A percentile compares a stretch with the other conserved stretches of the same genome.
phyloP scores from a whole-genome alignment of 2,797 vertebrate species.

The Apogon talboti region DNA sequence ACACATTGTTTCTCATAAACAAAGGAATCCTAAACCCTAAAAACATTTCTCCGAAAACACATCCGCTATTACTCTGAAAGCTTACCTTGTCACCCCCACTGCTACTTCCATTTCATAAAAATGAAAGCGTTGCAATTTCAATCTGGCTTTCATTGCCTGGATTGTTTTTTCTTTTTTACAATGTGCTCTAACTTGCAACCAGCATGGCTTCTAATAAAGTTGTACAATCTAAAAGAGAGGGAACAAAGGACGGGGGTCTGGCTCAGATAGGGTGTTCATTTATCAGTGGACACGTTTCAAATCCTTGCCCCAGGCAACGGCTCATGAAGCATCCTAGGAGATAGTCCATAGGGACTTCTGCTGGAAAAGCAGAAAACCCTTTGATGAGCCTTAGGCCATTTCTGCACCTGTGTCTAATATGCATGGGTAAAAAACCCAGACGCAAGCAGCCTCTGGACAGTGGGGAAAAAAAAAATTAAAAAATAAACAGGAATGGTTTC shows the following conservation, averaged over 20 bases:
- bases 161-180: slow-evolving; percentile 36
- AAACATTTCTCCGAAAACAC: slow-evolving; percentile 15
- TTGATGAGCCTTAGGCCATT: slow-evolving; percentile 68
- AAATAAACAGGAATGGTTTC: slow-evolving; percentile 1
- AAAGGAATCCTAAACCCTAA: slow-evolving; percentile 18
- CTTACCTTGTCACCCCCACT: slow-evolving; percentile 25
- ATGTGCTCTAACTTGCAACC: slow-evolving; percentile 47
- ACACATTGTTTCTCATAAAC: slow-evolving; percentile 12
- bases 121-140: slow-evolving; percentile 50
- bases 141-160: slow-evolving; percentile 48
- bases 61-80: slow-evolving; percentile 4
- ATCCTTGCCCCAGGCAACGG: slow-evolving; percentile 70
- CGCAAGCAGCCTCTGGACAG: slow-evolving; percentile 49
- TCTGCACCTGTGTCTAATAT: slow-evolving; percentile 71
- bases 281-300: slow-evolving; percentile 77
- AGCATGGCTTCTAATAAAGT: slow-evolving; percentile 71
- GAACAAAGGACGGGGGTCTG: slow-evolving; percentile 62
- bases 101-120: slow-evolving; percentile 51
- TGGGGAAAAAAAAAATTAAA: background rate
- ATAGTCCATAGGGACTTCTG: slow-evolving; percentile 58
- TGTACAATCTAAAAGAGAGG: slow-evolving; percentile 50
- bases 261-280: slow-evolving; percentile 67
- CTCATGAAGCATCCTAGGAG: slow-evolving; percentile 58
- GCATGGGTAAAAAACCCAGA: slow-evolving; percentile 58
- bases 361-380: slow-evolving; percentile 62